Base-by-base conservation (phyloP, 2,113 vertebrate genomes). In the Alectura lathami region DNA sequence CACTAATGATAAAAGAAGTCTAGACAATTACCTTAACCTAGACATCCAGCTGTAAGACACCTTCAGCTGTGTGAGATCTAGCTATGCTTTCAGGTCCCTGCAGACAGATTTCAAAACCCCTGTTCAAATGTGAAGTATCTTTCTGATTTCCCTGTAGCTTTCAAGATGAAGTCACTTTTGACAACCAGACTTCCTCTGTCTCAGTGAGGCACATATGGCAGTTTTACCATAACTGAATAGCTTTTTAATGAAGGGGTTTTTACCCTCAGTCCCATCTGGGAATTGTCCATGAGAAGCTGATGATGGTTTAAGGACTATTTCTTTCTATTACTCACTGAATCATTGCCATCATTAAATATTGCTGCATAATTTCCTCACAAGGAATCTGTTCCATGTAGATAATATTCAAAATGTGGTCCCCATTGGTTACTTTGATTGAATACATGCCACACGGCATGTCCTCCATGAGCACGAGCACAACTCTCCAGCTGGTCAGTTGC, bases 1-100 rank as follows among this genome's bases (percentile, higher is more conserved):
- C 94, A 92, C 73, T 72, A 91, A 92, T 92, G 94, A 96, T 96
- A 94, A 96, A 96, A 96, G 96, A 86, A 95, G 95, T 94, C 95
- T 95, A 96, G 96, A 96, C 95, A 96, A 96, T 96, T 96, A 90
- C 92, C 62, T 94, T 93, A 96, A 96, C 92, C 94, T 88, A 96
- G 95, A 91, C 95, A 96, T 63, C 86, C 95, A 96, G 88, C 95
- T 96, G 91, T 50, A 96, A 95, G 95, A 86, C 88, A 95, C 91
- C 95, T 88, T 93, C 90, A 73, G 86, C 83, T 94, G 68, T 4
- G 18, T 56, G 88, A 94, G 96, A 92, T 68, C 68, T 60, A 72
- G 83, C 88, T 75, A 7, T 75, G 95, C 83, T 91, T 92, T 90
- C 86, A 77, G 77, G 17, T 95, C 95, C 83, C 96, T 40, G 56